phyloP scores from a whole-genome alignment of 2,888 invertebrate genomes.

The Apamea crenata region DNA sequence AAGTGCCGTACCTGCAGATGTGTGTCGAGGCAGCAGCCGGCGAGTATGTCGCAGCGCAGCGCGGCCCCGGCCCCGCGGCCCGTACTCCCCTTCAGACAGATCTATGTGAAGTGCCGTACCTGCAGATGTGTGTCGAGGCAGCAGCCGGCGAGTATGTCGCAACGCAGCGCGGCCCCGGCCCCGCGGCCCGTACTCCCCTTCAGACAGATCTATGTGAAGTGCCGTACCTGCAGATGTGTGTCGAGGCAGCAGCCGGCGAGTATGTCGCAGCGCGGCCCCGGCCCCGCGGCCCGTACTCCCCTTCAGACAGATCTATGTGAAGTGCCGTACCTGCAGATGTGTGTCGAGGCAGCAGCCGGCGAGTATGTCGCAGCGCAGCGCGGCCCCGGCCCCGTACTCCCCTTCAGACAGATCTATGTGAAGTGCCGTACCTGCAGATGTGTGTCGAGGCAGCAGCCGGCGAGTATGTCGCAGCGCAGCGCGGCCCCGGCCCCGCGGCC shows the following conservation, averaged over 20 bases:
- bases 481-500: constrained; percentile 91
- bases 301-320: neutral
- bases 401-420: neutral
- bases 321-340: constrained; percentile 85
- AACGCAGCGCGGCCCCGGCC: constrained; percentile 91
- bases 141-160: constrained; percentile 86
- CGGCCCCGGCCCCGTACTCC: constrained; percentile 91
- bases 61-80: constrained; percentile 91
- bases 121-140: constrained; percentile 92
- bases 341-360: constrained; percentile 92
- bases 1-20: constrained; percentile 85
- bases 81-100: too few species aligned
- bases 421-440: constrained; percentile 85
- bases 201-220: neutral
- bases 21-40: constrained; percentile 92
- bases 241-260: constrained; percentile 92
- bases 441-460: constrained; percentile 92
- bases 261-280: constrained; percentile 90
- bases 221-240: constrained; percentile 86
- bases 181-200: too few species aligned
- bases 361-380: constrained; percentile 88
- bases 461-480: constrained; percentile 87
- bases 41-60: constrained; percentile 87
- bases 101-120: constrained; percentile 66
- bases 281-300: constrained; percentile 92